Conservation (phyloP, 2,797 vertebrate genomes). For the Notolepis coatsorum region DNA sequence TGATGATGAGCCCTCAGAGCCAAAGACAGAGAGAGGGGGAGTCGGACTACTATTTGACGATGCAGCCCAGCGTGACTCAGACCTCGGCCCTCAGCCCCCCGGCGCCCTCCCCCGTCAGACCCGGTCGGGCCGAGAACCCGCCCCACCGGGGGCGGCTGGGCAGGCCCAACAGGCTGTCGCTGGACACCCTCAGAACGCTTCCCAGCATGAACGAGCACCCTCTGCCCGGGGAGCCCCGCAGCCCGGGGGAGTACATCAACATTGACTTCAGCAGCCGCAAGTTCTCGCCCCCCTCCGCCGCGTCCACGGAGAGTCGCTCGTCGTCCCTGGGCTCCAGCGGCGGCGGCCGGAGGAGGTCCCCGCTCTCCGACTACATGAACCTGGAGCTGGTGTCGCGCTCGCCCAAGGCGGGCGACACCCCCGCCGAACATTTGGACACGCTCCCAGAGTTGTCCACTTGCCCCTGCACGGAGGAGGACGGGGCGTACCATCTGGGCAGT, state of each 20-base stretch:
- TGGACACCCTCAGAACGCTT: conserved; percentile 86
- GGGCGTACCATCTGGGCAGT: conserved; percentile 40
- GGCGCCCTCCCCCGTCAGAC: conserved; percentile 77
- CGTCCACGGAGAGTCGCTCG: conserved; percentile 80
- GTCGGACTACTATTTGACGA: conserved; percentile 71
- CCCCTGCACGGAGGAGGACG: conserved; percentile 48
- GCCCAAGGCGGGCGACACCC: conserved; percentile 38
- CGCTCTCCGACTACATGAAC: conserved; percentile 71
- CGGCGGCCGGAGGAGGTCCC: conserved; percentile 44
- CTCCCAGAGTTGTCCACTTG: conserved; percentile 63
- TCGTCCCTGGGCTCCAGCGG: conserved; percentile 74
- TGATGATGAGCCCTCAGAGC: conserved; percentile 92
- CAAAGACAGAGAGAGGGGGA: conserved; percentile 75
- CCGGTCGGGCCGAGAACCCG: conserved; percentile 62
- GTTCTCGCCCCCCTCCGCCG: conserved; percentile 70
- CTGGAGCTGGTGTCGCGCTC: conserved; percentile 59
- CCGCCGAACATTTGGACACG: conserved; percentile 36
- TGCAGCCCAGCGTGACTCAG: conserved; percentile 69
- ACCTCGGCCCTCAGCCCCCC: conserved; percentile 36
- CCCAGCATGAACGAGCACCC: conserved; percentile 93
- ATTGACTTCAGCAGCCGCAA: conserved; percentile 85
- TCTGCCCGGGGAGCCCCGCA: conserved; percentile 86
- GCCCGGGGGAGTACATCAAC: conserved; percentile 91
- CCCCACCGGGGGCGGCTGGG: conserved; percentile 75
- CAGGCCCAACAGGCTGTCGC: conserved; percentile 87